These are phyloP conservation scores for Sturmia bella DNA, from an alignment of 2,888 invertebrate species.

Conservation along the genomic window DNA sequence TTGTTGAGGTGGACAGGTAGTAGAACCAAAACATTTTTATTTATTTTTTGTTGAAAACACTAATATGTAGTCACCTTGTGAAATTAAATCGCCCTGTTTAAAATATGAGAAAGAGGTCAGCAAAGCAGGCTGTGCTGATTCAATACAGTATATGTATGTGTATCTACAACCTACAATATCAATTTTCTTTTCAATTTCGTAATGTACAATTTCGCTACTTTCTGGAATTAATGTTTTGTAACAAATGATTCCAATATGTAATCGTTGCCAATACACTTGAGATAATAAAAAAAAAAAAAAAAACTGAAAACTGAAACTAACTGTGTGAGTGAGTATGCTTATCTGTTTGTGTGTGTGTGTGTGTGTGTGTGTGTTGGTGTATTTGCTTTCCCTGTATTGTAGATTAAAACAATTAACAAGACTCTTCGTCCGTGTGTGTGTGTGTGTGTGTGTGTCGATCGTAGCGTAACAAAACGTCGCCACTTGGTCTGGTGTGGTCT, in stretches of 20 bases:
- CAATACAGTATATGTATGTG: no score
- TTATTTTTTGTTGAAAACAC: no score
- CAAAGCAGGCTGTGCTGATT: no score
- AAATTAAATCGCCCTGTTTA: no score
- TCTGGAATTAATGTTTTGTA: slow-evolving; percentile 26
- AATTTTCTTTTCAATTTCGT: background rate
- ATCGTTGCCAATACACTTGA: background rate
- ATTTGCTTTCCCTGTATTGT: no score
- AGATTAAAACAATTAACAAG: slow-evolving; percentile 51
- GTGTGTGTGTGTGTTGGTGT: background rate
- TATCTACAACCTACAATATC: no score
- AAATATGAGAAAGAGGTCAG: no score
- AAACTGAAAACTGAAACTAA: background rate
- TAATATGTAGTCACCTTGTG: no score
- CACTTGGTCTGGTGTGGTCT: slow-evolving; percentile 69
- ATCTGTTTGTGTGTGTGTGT: background rate
- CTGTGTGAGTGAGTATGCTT: background rate
- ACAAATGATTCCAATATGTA: slow-evolving; percentile 17
- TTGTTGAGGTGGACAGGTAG: no score
- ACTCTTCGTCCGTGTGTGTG: slow-evolving; percentile 10
- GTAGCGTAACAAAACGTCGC: slow-evolving; percentile 64
- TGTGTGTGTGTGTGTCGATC: slow-evolving; percentile 8
- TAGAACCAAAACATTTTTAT: no score
- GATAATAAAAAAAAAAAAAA: background rate
- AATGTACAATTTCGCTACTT: background rate